Base-by-base conservation (phyloP, 2,113 vertebrate species). In the Phasianus colchicus region DNA sequence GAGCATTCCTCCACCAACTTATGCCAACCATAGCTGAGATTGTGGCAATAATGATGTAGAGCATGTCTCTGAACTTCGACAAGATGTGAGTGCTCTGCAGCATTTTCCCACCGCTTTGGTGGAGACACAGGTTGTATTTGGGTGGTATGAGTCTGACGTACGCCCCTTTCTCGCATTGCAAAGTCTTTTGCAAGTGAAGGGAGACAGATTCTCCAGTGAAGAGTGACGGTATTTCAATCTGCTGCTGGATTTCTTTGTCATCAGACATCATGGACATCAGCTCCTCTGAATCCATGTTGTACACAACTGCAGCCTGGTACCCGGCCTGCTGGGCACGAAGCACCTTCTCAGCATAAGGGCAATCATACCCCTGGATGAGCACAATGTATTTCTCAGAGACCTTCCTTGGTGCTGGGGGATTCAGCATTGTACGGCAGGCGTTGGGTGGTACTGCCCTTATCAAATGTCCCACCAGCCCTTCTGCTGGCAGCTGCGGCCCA, bases 261-360 rank as follows among this genome's bases (percentile, higher is more conserved):
- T 60, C 90, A 3, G 48, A 97, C 30, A 92, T 95, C 99, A 98
- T 98, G 86, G 91, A 97, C 50, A 98, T 91, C 42, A 99, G 94
- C 17, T 86, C 88, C 15, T 99, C 97, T 0, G 98, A 98, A 61
- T 96, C 91, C 74, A 98, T 91, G 17, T 98, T 98, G 96, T 99
- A 96, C 55, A 98, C 89, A 2, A 98, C 95, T 24, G 97, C 98
- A 0, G 97, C 98, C 27, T 91, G 90, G 82, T 96, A 99, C 6
- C 99, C 98, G 2, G 98, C 98, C 73, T 91, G 96, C 92, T 99
- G 98, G 13, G 98, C 99, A 1, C 98, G 97, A 21, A 98, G 96
- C 18, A 98, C 98, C 98, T 99, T 99, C 65, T 98, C 69, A 25
- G 98, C 97, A 11, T 98, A 98, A 40, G 98, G 97, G 92, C 98